Base-by-base conservation (phyloP, 2,888 invertebrate genomes). In the Andrena hattorfiana region DNA sequence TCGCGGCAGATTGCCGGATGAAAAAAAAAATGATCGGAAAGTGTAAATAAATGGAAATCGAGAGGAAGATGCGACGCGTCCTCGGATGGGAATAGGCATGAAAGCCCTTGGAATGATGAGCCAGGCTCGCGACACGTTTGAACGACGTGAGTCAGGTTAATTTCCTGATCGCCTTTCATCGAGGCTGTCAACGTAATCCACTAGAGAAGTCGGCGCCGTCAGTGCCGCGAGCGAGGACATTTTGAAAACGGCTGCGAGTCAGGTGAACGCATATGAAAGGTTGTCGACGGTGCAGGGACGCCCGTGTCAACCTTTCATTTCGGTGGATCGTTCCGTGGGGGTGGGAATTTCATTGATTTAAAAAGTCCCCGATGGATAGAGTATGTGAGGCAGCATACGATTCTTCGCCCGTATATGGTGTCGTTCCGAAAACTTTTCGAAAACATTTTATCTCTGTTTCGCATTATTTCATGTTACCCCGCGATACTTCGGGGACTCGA, bases 121-220 rank as follows among this genome's bases (percentile, higher is more conserved):
- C 49, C 20, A 42, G 49, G 4, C 5, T 16, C 73, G 87, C 76
- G 85, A 79, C 77, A 32, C 66, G 83, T 74, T 73, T 76, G 79
- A 83, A 63, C 75, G 83, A 89, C 83, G 56, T 60, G 75, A 82
- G 79, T 85, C 83, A 78, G 67, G 87, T 88, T 89, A 89, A 89
- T 89, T 87, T 89, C 89, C 88, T 87, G 89, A 81, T 80, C 84
- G 79, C 77, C 75, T 87, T 89, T 84, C 87, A 76, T 80, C 77
- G 75, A 16, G 59, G 56, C 63, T 76, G 89, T 79, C 81, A 75
- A 76, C 85, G 74, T 85, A 88, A 87, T 87, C 88, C 80, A 84
- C 81, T 86, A 81, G 77, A 81, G 80, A 49, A 85, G 74, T 70
- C 75, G 77, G 26, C 69, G 72, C 42, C 66, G 83, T 80, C 83